Evolutionary conservation across 2,113 vertebrate species (phyloP).

Genomic region (Chunga burmeisteri): DNA sequence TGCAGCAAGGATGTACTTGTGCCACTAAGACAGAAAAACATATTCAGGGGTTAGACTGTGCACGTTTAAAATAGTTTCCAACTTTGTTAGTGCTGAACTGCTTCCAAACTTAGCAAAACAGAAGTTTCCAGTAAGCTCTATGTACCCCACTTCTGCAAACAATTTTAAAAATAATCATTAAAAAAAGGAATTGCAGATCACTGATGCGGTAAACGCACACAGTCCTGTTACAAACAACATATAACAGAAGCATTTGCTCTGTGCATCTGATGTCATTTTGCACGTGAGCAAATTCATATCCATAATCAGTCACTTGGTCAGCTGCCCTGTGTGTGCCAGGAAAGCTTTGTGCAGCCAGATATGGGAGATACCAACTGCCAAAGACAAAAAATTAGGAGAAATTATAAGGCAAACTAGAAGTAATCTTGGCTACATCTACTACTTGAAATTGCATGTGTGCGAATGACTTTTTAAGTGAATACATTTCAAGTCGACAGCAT

Average conservation of each 20-base stretch:
- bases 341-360: neutral
- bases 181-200: neutral
- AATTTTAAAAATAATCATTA: neutral
- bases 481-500: neutral
- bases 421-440: neutral
- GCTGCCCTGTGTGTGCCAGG: neutral
- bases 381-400: neutral
- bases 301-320: neutral
- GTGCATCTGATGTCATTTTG: neutral
- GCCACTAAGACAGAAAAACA: neutral
- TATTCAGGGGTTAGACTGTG: neutral
- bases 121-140: neutral
- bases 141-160: neutral
- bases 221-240: neutral
- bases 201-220: neutral
- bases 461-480: neutral
- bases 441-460: neutral
- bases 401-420: neutral
- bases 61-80: constrained; percentile 16
- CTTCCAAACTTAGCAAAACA: constrained; percentile 5
- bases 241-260: neutral
- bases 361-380: neutral
- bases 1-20: neutral
- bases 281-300: neutral
- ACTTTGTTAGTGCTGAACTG: neutral